Conservation (phyloP, 2,888 invertebrate genomes). For the Acanthococcus lagerstroemiae region DNA sequence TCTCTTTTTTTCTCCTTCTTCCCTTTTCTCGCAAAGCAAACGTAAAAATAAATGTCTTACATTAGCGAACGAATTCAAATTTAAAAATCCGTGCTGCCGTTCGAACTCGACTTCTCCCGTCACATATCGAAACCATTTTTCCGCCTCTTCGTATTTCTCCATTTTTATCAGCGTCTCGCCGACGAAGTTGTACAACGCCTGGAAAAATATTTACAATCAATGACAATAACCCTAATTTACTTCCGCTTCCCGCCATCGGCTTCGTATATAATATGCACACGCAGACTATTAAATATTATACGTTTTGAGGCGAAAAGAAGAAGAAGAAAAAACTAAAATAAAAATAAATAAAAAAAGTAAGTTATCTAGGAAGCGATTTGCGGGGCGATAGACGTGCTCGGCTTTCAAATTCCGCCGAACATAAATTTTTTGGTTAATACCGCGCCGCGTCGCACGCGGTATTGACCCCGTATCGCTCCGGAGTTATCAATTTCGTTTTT, state of each 20-base stretch:
- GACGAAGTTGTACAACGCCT: conserved; percentile 79
- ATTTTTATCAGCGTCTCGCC: conserved; percentile 77
- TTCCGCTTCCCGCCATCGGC: neutral
- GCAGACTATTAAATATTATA: neutral
- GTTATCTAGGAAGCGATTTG: no score
- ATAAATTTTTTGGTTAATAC: no score
- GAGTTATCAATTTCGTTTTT: no score
- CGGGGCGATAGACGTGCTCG: no score
- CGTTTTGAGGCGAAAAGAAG: neutral
- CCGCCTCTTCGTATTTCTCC: conserved; percentile 73
- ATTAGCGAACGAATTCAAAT: conserved; percentile 13
- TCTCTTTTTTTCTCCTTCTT: no score
- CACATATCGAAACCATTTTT: conserved; percentile 56
- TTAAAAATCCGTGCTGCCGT: conserved; percentile 1
- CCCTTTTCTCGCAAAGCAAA: no score
- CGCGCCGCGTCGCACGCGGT: no score
- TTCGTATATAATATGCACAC: no score
- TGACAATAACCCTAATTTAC: neutral
- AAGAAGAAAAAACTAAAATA: neutral
- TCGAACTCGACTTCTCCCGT: conserved; percentile 7
- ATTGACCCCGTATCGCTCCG: no score
- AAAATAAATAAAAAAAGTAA: neutral
- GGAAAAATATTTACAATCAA: conserved; percentile 39
- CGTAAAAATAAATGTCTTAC: no score
- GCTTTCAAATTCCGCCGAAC: no score